phyloP scores from a whole-genome alignment of 2,797 vertebrate genomes.

The Phoebastria nigripes region DNA sequence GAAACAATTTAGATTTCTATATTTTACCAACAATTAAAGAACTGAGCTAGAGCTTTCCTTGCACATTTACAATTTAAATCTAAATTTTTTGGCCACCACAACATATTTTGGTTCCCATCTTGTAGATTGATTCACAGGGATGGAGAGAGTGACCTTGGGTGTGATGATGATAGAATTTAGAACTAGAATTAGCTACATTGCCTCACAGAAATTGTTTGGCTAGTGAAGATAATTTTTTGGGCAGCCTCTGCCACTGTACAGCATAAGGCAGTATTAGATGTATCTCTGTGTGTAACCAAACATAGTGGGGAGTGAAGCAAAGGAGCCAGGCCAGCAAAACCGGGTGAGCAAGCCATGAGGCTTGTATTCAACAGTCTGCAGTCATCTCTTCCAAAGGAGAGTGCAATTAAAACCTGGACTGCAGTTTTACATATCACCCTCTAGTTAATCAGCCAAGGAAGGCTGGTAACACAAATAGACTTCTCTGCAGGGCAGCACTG shows the following conservation, averaged over 20 bases:
- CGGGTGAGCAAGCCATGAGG: not conserved
- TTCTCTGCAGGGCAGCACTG: not conserved
- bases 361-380: not conserved
- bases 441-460: not conserved
- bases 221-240: not conserved
- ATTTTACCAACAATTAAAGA: constrained; percentile 8
- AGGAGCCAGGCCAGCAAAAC: not conserved
- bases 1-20: not conserved
- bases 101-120: not conserved
- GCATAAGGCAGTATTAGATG: not conserved
- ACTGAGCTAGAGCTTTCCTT: not conserved
- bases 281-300: not conserved
- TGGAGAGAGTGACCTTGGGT: not conserved
- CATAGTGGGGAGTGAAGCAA: not conserved
- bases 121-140: not conserved
- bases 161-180: not conserved
- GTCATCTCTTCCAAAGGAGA: not conserved
- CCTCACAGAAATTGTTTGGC: not conserved
- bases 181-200: not conserved
- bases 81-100: not conserved
- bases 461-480: not conserved
- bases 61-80: constrained; percentile 7
- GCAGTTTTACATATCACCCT: not conserved
- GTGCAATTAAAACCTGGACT: constrained; percentile 16
- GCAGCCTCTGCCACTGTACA: not conserved